A percentile compares a stretch with the other conserved stretches of the same genome.
These are phyloP conservation scores for Caenorhabditis sp. DNA, from an alignment of 2,888 invertebrate genomes.

Conservation along the genomic window DNA sequence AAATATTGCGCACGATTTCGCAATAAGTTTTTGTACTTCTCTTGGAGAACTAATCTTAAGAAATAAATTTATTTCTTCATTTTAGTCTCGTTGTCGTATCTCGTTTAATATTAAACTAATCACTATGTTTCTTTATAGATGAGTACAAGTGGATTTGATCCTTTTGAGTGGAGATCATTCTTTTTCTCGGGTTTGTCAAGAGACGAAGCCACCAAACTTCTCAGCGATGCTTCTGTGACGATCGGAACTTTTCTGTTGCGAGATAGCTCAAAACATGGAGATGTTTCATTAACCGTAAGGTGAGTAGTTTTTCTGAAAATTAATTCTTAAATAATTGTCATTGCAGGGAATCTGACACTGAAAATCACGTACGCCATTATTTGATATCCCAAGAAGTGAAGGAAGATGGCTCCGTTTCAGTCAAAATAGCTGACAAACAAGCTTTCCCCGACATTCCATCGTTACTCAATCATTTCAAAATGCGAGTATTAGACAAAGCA, in stretches of 20 bases:
- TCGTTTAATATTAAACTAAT: not conserved
- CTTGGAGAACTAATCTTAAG: slow-evolving; percentile 18
- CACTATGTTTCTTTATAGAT: slow-evolving; percentile 4
- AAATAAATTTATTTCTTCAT: not conserved
- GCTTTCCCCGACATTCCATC: slow-evolving; percentile 89
- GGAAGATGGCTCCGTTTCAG: slow-evolving; percentile 47
- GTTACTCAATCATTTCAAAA: slow-evolving; percentile 89
- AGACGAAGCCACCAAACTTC: slow-evolving; percentile 57
- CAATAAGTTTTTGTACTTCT: slow-evolving; percentile 24
- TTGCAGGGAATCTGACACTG: slow-evolving; percentile 32
- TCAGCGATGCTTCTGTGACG: slow-evolving; percentile 20
- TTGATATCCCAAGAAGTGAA: slow-evolving; percentile 52
- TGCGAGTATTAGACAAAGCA: slow-evolving; percentile 94
- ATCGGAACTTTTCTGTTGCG: slow-evolving; percentile 64
- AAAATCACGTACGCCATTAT: slow-evolving; percentile 56
- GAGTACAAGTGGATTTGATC: slow-evolving; percentile 54
- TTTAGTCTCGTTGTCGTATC: not conserved
- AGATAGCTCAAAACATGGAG: slow-evolving; percentile 53
- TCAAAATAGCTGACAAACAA: slow-evolving; percentile 80
- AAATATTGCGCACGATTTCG: slow-evolving; percentile 1
- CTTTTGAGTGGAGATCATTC: slow-evolving; percentile 60
- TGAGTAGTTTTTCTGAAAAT: slow-evolving; percentile 11
- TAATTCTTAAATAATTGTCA: too few species aligned
- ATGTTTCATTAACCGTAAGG: slow-evolving; percentile 63
- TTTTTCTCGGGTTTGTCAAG: slow-evolving; percentile 57